These are phyloP conservation scores for Micromys minutus DNA, from an alignment of 2,113 vertebrate species.

Conservation along the genomic window DNA sequence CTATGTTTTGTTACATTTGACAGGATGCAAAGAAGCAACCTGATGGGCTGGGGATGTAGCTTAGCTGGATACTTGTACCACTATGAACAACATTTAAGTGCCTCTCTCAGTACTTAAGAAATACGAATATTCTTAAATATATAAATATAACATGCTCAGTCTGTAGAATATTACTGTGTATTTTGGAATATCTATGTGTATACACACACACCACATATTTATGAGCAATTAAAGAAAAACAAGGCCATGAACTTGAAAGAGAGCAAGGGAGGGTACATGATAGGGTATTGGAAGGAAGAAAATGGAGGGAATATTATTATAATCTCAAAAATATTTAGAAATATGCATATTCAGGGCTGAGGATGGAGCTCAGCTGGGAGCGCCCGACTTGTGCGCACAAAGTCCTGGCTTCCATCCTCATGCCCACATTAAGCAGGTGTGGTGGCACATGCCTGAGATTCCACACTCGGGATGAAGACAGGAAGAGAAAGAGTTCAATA, in stretches of 20 bases:
- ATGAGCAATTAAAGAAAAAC: not conserved
- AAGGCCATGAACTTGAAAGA: not conserved
- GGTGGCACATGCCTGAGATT: not conserved
- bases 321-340: not conserved
- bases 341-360: not conserved
- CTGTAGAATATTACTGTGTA: not conserved
- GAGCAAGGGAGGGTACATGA: not conserved
- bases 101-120: not conserved
- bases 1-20: not conserved
- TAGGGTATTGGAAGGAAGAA: not conserved
- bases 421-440: not conserved
- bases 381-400: not conserved
- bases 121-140: not conserved
- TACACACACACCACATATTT: not conserved
- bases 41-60: not conserved
- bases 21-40: slow-evolving; percentile 9
- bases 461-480: not conserved
- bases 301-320: not conserved
- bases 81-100: not conserved
- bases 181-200: not conserved
- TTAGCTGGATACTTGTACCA: not conserved
- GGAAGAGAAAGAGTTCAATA: not conserved
- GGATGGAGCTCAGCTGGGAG: not conserved
- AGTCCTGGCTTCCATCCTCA: not conserved
- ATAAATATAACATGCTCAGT: not conserved